A percentile compares a stretch with the other conserved stretches of the same genome.
Evolutionary conservation across 2,888 invertebrate genomes (phyloP).

Genomic region (Neoitamus cyanurus): DNA sequence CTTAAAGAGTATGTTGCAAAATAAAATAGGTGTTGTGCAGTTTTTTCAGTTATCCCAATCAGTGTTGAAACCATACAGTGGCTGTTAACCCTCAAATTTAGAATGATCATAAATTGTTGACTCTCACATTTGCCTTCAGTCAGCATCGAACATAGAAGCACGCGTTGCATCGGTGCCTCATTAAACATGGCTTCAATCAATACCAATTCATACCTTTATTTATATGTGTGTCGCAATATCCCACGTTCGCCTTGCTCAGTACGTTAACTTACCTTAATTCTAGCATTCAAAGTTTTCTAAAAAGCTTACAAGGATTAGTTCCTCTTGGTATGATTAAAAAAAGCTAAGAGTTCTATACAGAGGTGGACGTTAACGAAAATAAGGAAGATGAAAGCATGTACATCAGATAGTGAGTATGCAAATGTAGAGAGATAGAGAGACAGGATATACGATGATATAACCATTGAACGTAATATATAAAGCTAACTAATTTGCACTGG

Average conservation of each 20-base stretch:
- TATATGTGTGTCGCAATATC: not conserved
- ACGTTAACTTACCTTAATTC: not conserved
- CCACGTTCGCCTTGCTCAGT: not conserved
- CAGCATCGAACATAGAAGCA: not conserved
- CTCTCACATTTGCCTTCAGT: not conserved
- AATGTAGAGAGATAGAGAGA: constrained; percentile 33
- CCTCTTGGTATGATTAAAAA: not conserved
- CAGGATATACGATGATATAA: not conserved
- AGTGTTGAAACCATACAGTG: not conserved
- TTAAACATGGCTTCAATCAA: not conserved
- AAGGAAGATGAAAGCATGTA: not conserved
- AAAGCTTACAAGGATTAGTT: not conserved
- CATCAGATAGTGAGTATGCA: not conserved
- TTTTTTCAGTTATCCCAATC: not conserved
- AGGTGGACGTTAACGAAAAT: not conserved
- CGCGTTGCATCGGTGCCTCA: not conserved
- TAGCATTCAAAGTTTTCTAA: not conserved
- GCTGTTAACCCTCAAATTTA: not conserved
- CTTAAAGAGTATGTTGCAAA: not conserved
- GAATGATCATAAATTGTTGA: not conserved
- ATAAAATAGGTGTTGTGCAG: not conserved
- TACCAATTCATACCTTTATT: not conserved
- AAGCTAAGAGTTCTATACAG: not conserved
- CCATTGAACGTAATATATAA: not conserved
- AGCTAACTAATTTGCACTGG: constrained; percentile 18